Evolutionary conservation across 2,113 vertebrate genomes (phyloP), one percentile per base, ranked within the genome.

Genomic region (Larimichthys crocea): DNA sequence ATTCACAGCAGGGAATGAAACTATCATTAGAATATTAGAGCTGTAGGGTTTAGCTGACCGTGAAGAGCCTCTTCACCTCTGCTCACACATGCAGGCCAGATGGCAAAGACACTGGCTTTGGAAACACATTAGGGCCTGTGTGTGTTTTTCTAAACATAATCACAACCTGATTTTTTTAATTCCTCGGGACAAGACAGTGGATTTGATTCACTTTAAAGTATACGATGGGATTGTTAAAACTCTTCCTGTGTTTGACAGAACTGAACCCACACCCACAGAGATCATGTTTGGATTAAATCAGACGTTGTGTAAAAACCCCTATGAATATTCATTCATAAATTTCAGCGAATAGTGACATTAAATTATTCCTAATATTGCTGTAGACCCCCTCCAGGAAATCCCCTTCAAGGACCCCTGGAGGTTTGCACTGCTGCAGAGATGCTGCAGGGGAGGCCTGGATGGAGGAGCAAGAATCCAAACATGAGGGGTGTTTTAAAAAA

Each of bases 21-120:
- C 76, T 84, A 83, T 92, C 83, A 82, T 88, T 85, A 88, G 59
- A 84, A 89, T 91, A 88, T 87, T 76, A 77, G 87, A 89, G 85
- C 92, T 91, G 48, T 76, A 62, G 91, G 83, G 75, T 88, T 40
- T 85, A 74, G 79, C 74, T 92, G 90, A 89, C 84, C 89, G 84
- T 88, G 89, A 89, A 85, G 88, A 88, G 68, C 72, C 69, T 82
- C 84, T 50, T 84, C 89, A 92, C 89, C 88, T 90, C 87, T 67
- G 64, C 8, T 83, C 86, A 88, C 90, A 91, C 92, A 86, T 90
- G 89, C 89, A 70, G 70, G 62, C 89, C 92, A 94, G 84, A 91
- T 91, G 92, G 91, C 68, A 62, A 24, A 82, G 24, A 1, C 76
- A 1, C 76, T 52, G 44, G 50, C 31, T 81, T 76, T 44, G 69